Base-by-base conservation (phyloP, 1,140 invertebrate genomes). In the Psilanteris sp. region DNA sequence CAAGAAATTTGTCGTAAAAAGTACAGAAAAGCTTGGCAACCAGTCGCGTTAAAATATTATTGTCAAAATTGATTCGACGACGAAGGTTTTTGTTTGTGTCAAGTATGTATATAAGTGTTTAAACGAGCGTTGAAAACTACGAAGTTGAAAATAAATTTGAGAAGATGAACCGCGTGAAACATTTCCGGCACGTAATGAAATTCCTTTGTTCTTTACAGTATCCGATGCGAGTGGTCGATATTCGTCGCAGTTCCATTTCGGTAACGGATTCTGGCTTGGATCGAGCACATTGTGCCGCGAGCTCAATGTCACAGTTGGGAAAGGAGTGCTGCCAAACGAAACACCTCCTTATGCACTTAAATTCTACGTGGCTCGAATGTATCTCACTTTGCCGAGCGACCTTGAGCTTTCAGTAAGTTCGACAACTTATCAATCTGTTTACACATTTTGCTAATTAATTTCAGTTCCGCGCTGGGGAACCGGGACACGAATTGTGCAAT, bases 221-320 rank as follows among this genome's bases (percentile, higher is more conserved):
- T 93, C 91, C 43, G 94, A 95, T 81, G 92, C 94, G 1, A 94
- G 93, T 13, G 94, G 94, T n/a, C 91, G 93, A 39, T 96, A 96
- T 85, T 92, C 91, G 1, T 92, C 93, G 0, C 93, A 94, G 76
- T 91, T 95, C 70, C 90, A 95, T 77, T 95, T 94, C 76, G 94
- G 94, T 4, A 95, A 94, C 81, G 92, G 94, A 77, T 95, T 93
- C 85, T 95, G 94, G 94, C 85, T 95, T 36, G 94, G 94, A 1
- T 95, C 94, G 16, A 89, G 90, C 31, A 89, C 89, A 6, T 89
- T 92, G 1, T 94, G 93, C 80, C 79, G 76, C 0, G 92, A 93
- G 79, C 82, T 93, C 37, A 87, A 88, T 61, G 70, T 24, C 9
- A 84, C 85, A 9, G 26, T 70, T 7, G 64, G 34, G 44, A 74